These are phyloP conservation scores for Formica aserva DNA, from an alignment of 2,888 invertebrate genomes.

Conservation along the genomic window DNA sequence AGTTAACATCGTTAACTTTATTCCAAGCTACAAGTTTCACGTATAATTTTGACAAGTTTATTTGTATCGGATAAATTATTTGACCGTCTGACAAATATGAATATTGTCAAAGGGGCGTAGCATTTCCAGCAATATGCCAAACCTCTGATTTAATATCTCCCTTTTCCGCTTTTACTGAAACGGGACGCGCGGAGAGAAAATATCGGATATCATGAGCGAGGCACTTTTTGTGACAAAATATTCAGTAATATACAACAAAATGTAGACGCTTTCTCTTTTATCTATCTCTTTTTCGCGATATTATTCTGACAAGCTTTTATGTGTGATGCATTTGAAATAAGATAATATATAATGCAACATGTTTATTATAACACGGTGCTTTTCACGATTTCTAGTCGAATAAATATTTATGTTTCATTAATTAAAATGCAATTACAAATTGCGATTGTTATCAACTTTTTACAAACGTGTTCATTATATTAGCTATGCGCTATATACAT, in stretches of 20 bases:
- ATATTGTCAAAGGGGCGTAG: constrained; percentile 20
- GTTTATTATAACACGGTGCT: neutral
- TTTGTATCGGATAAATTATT: constrained; percentile 30
- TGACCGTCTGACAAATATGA: constrained; percentile 15
- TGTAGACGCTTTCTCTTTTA: neutral
- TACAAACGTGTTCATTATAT: neutral
- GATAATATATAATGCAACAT: constrained; percentile 7
- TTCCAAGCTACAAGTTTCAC: neutral
- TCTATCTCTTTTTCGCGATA: neutral
- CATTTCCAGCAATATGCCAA: constrained; percentile 24
- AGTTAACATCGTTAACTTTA: neutral
- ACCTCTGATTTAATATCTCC: constrained; percentile 36
- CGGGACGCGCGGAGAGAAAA: constrained; percentile 21
- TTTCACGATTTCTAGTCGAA: neutral
- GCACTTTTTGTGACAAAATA: constrained; percentile 43
- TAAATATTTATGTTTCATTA: constrained; percentile 17
- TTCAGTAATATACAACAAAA: constrained; percentile 24
- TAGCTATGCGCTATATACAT: neutral
- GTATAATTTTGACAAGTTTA: constrained; percentile 28
- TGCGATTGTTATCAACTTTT: neutral
- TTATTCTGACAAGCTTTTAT: constrained; percentile 13
- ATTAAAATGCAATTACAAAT: constrained; percentile 1
- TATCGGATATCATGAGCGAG: constrained; percentile 34
- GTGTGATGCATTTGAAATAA: neutral
- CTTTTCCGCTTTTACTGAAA: constrained; percentile 29